A percentile compares a stretch with the other conserved stretches of the same genome.
phyloP scores from a whole-genome alignment of 2,888 invertebrate genomes.

The Synanthedon andrenaeformis region DNA sequence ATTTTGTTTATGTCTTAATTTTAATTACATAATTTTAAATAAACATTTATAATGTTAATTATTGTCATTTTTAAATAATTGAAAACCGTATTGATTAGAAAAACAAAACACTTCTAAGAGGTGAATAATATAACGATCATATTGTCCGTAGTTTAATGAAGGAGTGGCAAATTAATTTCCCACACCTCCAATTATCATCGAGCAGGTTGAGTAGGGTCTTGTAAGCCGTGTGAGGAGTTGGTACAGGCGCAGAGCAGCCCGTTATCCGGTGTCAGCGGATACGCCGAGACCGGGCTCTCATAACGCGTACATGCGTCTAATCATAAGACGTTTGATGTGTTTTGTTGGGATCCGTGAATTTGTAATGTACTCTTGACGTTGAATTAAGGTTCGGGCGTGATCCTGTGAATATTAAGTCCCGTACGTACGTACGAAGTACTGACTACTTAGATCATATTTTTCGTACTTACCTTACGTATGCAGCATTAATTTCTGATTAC shows the following conservation, averaged over 20 bases:
- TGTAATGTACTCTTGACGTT: slow-evolving; percentile 8
- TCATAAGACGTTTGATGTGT: slow-evolving; percentile 23
- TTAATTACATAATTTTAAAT: too few species aligned
- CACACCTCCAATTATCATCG: slow-evolving; percentile 1
- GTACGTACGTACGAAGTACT: slow-evolving; percentile 2
- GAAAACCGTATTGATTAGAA: too few species aligned
- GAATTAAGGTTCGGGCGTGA: slow-evolving; percentile 6
- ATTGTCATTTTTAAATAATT: too few species aligned
- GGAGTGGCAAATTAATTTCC: neutral
- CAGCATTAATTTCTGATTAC: too few species aligned
- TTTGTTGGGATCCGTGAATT: slow-evolving; percentile 12
- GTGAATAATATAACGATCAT: too few species aligned
- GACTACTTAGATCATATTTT: too few species aligned
- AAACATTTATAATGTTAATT: too few species aligned
- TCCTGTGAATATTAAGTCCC: slow-evolving; percentile 11
- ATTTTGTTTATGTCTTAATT: too few species aligned
- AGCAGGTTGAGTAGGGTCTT: neutral
- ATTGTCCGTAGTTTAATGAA: neutral
- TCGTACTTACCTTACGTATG: too few species aligned
- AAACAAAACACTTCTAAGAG: too few species aligned
- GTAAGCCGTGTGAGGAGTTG: neutral
- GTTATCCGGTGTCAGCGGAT: slow-evolving; percentile 1
- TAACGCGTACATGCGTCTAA: slow-evolving; percentile 18
- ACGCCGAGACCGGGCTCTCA: slow-evolving; percentile 12
- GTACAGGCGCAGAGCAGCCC: neutral